Evolutionary conservation across 2,888 invertebrate genomes (phyloP).

Genomic region (Perizoma flavofasciatum): DNA sequence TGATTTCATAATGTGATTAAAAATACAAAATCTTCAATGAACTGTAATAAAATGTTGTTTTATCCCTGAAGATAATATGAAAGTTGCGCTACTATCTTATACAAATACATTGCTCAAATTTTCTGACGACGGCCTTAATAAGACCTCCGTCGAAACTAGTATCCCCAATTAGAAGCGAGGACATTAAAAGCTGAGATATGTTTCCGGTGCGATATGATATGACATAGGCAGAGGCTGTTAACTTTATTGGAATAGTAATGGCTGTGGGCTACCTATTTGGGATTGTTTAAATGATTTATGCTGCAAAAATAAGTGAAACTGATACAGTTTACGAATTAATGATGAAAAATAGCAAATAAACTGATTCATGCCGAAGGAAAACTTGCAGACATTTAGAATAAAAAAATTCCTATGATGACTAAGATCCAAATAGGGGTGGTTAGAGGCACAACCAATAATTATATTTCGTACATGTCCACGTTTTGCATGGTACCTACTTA

Average conservation of each 20-base stretch:
- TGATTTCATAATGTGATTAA: too few relatives aligned
- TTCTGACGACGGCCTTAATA: slow-evolving; percentile 37
- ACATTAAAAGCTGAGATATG: slow-evolving; percentile 67
- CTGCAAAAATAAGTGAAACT: slow-evolving; percentile 20
- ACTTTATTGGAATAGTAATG: slow-evolving; percentile 42
- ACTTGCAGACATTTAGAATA: too few relatives aligned
- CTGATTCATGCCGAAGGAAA: too few relatives aligned
- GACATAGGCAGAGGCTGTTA: slow-evolving; percentile 35
- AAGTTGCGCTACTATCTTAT: slow-evolving; percentile 7
- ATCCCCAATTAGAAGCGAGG: slow-evolving; percentile 57
- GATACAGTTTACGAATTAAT: slow-evolving; percentile 11
- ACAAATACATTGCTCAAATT: slow-evolving; percentile 18
- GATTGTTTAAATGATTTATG: slow-evolving; percentile 28
- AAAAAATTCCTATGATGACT: too few relatives aligned
- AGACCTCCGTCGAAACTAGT: slow-evolving; percentile 41
- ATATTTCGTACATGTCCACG: too few relatives aligned
- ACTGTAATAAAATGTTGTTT: too few relatives aligned
- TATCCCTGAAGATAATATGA: too few relatives aligned
- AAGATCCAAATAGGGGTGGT: too few relatives aligned
- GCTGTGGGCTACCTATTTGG: slow-evolving; percentile 30
- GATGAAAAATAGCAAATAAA: slow-evolving; percentile 2
- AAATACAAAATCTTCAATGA: too few relatives aligned
- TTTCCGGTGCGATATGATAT: slow-evolving; percentile 70
- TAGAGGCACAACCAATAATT: too few relatives aligned
- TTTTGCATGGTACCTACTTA: too few relatives aligned